phyloP scores from a whole-genome alignment of 2,797 vertebrate species.

The Alosa sapidissima region DNA sequence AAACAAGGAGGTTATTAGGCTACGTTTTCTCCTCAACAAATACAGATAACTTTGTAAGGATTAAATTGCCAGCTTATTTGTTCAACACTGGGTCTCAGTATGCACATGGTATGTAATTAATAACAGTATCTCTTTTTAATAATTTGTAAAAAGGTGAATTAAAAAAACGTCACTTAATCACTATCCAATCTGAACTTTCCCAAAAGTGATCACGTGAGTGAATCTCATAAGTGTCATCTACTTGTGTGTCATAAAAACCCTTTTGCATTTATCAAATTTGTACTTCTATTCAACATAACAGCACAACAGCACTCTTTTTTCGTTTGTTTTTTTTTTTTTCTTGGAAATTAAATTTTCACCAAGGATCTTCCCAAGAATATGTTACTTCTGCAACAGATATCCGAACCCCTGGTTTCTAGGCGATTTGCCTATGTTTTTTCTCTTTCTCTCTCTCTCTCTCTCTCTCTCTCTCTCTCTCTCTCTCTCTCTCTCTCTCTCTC shows the following conservation, averaged over 20 bases:
- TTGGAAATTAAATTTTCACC: slow-evolving; percentile 63
- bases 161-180: slow-evolving; percentile 49
- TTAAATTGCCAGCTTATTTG: slow-evolving; percentile 19
- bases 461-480: slow-evolving; percentile 28
- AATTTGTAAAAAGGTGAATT: slow-evolving; percentile 43
- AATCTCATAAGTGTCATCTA: slow-evolving; percentile 62
- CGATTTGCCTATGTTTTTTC: slow-evolving; percentile 69
- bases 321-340: slow-evolving; percentile 18
- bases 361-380: slow-evolving; percentile 50
- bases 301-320: slow-evolving; percentile 52
- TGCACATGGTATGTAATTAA: slow-evolving; percentile 1
- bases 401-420: slow-evolving; percentile 60
- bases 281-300: slow-evolving; percentile 54
- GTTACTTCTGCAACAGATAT: slow-evolving; percentile 54
- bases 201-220: slow-evolving; percentile 54
- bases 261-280: slow-evolving; percentile 55
- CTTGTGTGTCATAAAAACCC: slow-evolving; percentile 60
- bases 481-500: slow-evolving; percentile 32
- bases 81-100: slow-evolving; percentile 10
- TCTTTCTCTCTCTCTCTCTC: not conserved
- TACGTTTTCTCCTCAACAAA: slow-evolving; percentile 40
- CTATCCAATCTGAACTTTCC: slow-evolving; percentile 43
- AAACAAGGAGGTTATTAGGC: slow-evolving; percentile 48
- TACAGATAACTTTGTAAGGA: slow-evolving; percentile 38
- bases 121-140: not conserved